Percentiles rank a stretch among this genome's conserved stretches.
phyloP scores from a whole-genome alignment of 2,797 vertebrate genomes.

The Vireo griseus region DNA sequence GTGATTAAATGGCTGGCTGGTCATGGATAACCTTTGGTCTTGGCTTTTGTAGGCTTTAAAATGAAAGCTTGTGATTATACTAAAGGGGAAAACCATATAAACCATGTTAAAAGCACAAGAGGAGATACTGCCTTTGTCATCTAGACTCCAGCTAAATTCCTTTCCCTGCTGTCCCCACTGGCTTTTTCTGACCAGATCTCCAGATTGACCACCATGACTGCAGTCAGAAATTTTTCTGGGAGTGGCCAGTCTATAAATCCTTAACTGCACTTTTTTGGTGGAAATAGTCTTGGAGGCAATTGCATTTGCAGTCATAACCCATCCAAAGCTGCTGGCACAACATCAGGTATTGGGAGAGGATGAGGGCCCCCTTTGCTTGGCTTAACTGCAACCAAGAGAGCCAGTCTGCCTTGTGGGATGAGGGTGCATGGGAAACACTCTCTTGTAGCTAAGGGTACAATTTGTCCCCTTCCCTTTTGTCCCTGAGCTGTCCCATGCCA shows the following conservation, averaged over 20 bases:
- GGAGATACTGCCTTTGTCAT: not conserved
- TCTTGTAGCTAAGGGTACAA: not conserved
- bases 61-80: not conserved
- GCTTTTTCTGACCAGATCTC: not conserved
- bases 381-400: not conserved
- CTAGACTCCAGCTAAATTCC: not conserved
- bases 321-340: not conserved
- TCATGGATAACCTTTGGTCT: not conserved
- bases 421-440: not conserved
- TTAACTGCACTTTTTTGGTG: not conserved
- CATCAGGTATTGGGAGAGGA: not conserved
- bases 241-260: not conserved
- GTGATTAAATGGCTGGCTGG: not conserved
- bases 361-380: not conserved
- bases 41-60: conserved; percentile 1
- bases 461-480: not conserved
- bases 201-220: not conserved
- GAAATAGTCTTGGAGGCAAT: not conserved
- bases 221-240: not conserved
- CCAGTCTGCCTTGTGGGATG: accelerated
- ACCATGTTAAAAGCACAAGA: not conserved
- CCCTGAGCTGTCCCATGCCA: not conserved
- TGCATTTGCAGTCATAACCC: not conserved
- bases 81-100: not conserved
- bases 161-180: not conserved